Evolutionary conservation across 2,888 invertebrate species (phyloP), one percentile per base, ranked within the genome.

Genomic region (Shargacucullia verbasci): DNA sequence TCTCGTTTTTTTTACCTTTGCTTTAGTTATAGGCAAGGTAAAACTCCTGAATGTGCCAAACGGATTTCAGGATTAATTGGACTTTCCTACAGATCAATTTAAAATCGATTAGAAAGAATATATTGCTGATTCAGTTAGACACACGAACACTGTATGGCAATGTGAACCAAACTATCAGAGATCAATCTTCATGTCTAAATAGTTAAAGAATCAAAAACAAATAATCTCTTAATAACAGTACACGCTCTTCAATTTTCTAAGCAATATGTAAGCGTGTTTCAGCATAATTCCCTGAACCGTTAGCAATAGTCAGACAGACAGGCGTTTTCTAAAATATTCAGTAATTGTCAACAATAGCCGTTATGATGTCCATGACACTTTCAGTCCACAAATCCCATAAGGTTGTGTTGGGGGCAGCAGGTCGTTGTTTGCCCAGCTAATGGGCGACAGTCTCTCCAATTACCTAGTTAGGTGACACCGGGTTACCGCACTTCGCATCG

Each of bases 381-480:
- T 62, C 57, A 54, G 50, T 44, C 47, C 57, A 57, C 43, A 69
- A 72, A 73, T 70, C 70, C 66, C 52, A 58, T 67, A 73, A 71
- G 68, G 63, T 70, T 33, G 65, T 53, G 20, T 20, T 56, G 61
- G 60, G 70, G 72, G 74, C 75, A 62, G 29, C 59, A 67, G 76
- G 70, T 75, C 77, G 57, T 52, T 75, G 76, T 73, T 76, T 80
- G 73, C 52, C 56, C 62, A 53, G 58, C 74, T 79, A 80, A 79
- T 77, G 70, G 71, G 47, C 55, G 41, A 37, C 31, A 56, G 55
- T 52, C 56, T 68, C 72, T 76, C 72, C 59, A 62, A 71, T 81
- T 77, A 75, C 77, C 54, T 59, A 69, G 70, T 63, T 78, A 71
- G 61, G 50, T 40, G 62, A 68, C 69, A 67, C 68, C 57, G 49